phyloP scores from a whole-genome alignment of 2,797 vertebrate species.

The Ispidina picta region DNA sequence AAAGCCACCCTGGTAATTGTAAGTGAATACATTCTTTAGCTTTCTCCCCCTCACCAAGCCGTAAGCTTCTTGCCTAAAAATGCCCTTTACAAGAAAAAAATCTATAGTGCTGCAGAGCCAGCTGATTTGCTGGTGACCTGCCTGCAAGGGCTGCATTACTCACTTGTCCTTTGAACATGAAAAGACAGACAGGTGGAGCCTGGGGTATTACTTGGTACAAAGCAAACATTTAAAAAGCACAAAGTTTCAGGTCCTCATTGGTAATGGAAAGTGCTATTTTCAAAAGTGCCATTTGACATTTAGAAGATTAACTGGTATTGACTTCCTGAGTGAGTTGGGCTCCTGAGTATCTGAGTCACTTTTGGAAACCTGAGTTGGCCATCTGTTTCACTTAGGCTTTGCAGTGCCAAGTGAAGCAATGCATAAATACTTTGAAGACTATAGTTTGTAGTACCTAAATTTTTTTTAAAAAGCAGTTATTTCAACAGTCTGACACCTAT shows the following conservation, averaged over 20 bases:
- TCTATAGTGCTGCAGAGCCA: not conserved
- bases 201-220: not conserved
- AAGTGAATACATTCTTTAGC: not conserved
- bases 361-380: constrained; percentile 56
- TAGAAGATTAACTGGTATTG: constrained; percentile 55
- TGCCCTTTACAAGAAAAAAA: not conserved
- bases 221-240: constrained; percentile 40
- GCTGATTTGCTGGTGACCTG: not conserved
- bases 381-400: constrained; percentile 52
- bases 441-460: not conserved
- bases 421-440: constrained; percentile 38
- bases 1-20: not conserved
- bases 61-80: not conserved
- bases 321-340: constrained; percentile 47
- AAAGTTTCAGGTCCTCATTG: not conserved
- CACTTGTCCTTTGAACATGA: constrained; percentile 18
- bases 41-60: not conserved
- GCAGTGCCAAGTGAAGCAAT: constrained; percentile 22
- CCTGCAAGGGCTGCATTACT: not conserved
- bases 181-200: constrained; percentile 4
- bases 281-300: constrained; percentile 55
- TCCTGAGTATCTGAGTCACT: constrained; percentile 55
- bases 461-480: constrained; percentile 2
- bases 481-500: constrained; percentile 25
- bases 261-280: constrained; percentile 56